phyloP scores from a whole-genome alignment of 2,888 invertebrate genomes.

The Drosophila testacea region DNA sequence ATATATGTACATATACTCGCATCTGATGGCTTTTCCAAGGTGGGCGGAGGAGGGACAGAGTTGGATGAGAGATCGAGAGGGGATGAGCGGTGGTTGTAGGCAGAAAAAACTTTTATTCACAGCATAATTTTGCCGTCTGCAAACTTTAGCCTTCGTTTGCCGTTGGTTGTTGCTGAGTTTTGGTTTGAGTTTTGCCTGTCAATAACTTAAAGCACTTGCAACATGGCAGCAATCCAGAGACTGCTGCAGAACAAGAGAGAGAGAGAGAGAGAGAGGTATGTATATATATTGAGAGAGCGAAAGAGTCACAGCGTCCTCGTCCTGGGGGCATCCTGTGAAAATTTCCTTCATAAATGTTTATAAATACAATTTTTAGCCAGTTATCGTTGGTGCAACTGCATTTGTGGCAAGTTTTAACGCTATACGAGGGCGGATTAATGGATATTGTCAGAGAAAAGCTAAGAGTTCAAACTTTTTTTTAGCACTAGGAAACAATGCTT shows the following conservation, averaged over 20 bases:
- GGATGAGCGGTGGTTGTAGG: neutral
- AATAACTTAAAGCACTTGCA: conserved; percentile 70
- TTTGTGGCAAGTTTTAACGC: conserved; percentile 37
- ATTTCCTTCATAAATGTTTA: conserved; percentile 74
- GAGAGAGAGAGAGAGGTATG: neutral
- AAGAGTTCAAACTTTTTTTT: neutral
- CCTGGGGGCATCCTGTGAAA: conserved; percentile 35
- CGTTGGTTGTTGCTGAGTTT: conserved; percentile 35
- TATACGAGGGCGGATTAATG: conserved; percentile 25
- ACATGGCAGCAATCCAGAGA: conserved; percentile 11
- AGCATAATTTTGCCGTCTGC: conserved; percentile 66
- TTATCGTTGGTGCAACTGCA: conserved; percentile 51
- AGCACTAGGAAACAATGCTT: too few relatives aligned
- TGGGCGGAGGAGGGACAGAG: neutral
- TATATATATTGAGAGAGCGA: neutral
- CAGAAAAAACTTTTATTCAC: conserved; percentile 61
- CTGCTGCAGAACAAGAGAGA: neutral
- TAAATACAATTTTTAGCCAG: conserved; percentile 72
- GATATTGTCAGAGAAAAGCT: neutral
- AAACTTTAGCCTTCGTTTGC: conserved; percentile 60
- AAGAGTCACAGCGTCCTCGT: neutral
- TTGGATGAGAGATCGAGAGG: neutral
- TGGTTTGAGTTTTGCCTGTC: conserved; percentile 68
- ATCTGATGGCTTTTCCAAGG: conserved; percentile 17
- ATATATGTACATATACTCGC: neutral